A percentile compares a stretch with the other conserved stretches of the same genome.
Evolutionary conservation across 2,113 vertebrate genomes (phyloP).

Genomic region (Mustela lutreola): DNA sequence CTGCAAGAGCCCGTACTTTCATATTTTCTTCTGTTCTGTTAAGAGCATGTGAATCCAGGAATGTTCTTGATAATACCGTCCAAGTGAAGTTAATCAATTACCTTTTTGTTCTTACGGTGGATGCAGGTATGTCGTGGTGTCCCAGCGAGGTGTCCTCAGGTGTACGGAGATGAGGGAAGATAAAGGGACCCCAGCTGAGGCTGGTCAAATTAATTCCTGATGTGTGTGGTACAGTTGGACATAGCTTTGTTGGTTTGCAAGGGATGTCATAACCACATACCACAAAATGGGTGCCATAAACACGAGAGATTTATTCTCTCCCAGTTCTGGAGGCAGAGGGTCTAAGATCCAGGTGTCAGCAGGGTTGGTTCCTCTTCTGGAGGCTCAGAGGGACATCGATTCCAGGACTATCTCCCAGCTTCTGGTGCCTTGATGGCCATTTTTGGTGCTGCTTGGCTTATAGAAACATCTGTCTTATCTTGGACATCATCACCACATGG

Average conservation of each 20-base stretch:
- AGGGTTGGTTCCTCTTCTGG: too few relatives aligned
- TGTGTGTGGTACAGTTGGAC: rapidly evolving
- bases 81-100: neutral
- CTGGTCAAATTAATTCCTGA: neutral
- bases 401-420: neutral
- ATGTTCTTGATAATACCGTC: too few relatives aligned
- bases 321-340: neutral
- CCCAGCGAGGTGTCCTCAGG: neutral
- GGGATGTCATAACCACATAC: neutral
- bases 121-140: neutral
- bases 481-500: neutral
- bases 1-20: neutral
- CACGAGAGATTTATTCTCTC: neutral
- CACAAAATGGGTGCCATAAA: neutral
- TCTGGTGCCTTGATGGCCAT: neutral
- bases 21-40: neutral
- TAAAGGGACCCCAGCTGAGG: rapidly evolving
- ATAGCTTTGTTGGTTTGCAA: neutral
- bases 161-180: too few relatives aligned
- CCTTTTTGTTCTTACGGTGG: neutral
- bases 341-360: too few relatives aligned
- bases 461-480: rapidly evolving
- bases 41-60: neutral
- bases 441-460: neutral
- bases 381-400: neutral